Percentiles rank a stretch among this genome's conserved stretches.
Conservation (phyloP, 2,888 invertebrate genomes). For the Epinotia ramella region DNA sequence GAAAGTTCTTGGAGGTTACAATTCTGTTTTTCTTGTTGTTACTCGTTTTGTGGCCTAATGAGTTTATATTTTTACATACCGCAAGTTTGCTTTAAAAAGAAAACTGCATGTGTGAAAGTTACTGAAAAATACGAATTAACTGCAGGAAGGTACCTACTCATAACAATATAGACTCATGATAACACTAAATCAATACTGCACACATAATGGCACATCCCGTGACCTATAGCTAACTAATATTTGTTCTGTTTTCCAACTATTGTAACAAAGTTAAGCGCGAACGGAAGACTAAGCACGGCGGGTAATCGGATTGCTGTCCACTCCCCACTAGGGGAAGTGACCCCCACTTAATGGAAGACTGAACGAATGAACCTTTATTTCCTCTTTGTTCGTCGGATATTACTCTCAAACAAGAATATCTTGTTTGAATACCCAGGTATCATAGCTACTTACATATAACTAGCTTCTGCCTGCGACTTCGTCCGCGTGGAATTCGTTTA, state of each 20-base stretch:
- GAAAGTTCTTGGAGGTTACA: too few species aligned
- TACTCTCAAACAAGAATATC: conserved; percentile 32
- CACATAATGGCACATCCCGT: background rate
- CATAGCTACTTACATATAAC: too few species aligned
- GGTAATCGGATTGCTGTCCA: conserved; percentile 72
- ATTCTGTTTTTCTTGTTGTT: too few species aligned
- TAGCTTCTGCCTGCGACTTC: too few species aligned
- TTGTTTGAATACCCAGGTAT: conserved; percentile 23
- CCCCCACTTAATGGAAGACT: conserved; percentile 71
- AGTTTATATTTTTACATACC: too few species aligned
- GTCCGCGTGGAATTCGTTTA: too few species aligned
- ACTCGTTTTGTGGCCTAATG: too few species aligned
- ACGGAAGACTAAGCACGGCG: conserved; percentile 65
- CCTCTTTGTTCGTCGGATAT: conserved; percentile 46
- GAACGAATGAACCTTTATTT: conserved; percentile 71
- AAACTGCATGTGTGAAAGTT: background rate
- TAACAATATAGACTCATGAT: too few species aligned
- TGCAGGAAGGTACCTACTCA: background rate
- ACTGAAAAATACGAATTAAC: background rate
- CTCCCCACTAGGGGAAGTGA: conserved; percentile 72
- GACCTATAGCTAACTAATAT: conserved; percentile 21
- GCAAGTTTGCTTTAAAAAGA: background rate
- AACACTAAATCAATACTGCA: background rate
- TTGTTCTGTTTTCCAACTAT: conserved; percentile 38
- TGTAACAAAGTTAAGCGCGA: conserved; percentile 39